These are phyloP conservation scores for Tinea pellionella DNA, from an alignment of 2,888 invertebrate genomes.

Conservation along the genomic window DNA sequence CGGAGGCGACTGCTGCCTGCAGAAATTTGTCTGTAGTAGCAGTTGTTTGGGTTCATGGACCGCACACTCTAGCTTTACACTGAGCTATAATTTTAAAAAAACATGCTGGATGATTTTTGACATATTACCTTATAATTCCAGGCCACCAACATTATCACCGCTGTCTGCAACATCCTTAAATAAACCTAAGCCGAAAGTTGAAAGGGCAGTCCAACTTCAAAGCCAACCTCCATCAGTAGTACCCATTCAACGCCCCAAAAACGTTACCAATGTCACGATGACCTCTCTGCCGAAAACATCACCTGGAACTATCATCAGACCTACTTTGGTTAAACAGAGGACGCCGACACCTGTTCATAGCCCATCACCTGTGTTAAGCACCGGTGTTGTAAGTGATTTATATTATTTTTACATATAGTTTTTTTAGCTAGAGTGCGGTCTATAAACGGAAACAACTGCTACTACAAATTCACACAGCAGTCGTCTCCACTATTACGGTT, in stretches of 20 bases:
- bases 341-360: conserved; percentile 19
- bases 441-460: too few relatives aligned
- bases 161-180: not conserved
- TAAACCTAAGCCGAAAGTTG: not conserved
- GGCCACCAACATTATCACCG: not conserved
- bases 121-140: not conserved
- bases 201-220: not conserved
- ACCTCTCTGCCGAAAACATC: conserved; percentile 24
- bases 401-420: not conserved
- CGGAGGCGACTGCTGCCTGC: too few relatives aligned
- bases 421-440: too few relatives aligned
- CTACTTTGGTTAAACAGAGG: conserved; percentile 48
- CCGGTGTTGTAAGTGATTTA: not conserved
- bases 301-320: conserved; percentile 35
- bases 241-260: not conserved
- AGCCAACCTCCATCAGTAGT: conserved; percentile 14
- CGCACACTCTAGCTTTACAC: too few relatives aligned
- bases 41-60: too few relatives aligned
- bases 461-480: too few relatives aligned
- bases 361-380: not conserved
- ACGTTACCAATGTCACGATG: not conserved
- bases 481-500: too few relatives aligned
- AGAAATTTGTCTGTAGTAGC: too few relatives aligned
- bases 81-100: too few relatives aligned
- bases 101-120: too few relatives aligned